Conservation (phyloP, 2,113 vertebrate genomes). For the Oriolus oriolus region DNA sequence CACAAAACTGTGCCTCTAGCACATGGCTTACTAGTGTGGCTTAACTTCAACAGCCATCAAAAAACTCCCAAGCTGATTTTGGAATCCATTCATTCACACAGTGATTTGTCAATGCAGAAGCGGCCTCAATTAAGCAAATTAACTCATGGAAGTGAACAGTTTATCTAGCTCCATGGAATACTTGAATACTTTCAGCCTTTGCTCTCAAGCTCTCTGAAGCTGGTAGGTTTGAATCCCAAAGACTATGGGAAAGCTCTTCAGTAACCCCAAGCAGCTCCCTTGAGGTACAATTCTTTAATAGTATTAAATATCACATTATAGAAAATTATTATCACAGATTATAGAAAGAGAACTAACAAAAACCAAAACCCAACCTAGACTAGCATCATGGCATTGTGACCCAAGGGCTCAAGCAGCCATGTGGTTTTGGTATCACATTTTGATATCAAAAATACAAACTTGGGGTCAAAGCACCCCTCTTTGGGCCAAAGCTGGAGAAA, state of each 20-base stretch:
- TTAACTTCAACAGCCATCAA: slow-evolving; percentile 15
- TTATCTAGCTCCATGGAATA: background rate
- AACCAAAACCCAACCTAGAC: background rate
- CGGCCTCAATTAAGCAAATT: background rate
- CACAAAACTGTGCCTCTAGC: slow-evolving; percentile 9
- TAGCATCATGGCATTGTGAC: background rate
- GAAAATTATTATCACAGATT: background rate
- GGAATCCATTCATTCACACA: slow-evolving; percentile 23
- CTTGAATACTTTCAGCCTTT: background rate
- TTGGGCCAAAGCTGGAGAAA: background rate
- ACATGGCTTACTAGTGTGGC: background rate
- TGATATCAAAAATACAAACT: background rate
- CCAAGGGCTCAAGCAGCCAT: background rate
- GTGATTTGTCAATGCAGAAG: background rate
- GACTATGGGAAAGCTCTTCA: background rate
- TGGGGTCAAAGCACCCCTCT: background rate
- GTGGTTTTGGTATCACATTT: background rate
- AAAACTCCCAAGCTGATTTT: slow-evolving; percentile 1
- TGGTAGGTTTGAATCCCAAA: background rate
- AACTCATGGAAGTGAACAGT: background rate
- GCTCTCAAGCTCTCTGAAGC: background rate
- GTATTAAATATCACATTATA: background rate
- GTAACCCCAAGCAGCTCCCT: background rate
- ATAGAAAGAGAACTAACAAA: background rate
- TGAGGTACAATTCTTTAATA: background rate